Evolutionary conservation across 2,888 invertebrate genomes (phyloP).

Genomic region (Lacanobia oleracea): DNA sequence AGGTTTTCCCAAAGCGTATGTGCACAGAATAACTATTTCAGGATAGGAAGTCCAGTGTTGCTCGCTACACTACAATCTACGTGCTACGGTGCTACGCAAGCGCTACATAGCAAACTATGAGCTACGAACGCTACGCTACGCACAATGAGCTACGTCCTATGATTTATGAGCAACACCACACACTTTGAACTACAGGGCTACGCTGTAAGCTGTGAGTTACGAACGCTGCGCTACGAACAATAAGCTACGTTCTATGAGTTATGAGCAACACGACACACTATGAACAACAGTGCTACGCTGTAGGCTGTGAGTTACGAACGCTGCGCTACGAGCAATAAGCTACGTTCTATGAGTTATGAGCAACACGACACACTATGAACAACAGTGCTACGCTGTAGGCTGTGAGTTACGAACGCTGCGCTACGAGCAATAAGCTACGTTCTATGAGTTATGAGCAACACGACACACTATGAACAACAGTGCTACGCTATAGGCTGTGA

Average conservation of each 20-base stretch:
- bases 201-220: too few species aligned
- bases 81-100: not conserved
- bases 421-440: slow-evolving; percentile 2
- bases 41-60: not conserved
- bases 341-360: slow-evolving; percentile 22
- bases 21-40: not conserved
- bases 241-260: too few species aligned
- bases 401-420: slow-evolving; percentile 9
- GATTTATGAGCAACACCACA: not conserved
- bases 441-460: not conserved
- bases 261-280: too few species aligned
- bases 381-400: too few species aligned
- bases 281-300: too few species aligned
- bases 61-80: not conserved
- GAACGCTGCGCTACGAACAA: not conserved
- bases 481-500: not conserved
- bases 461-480: not conserved
- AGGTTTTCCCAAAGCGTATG: not conserved
- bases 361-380: not conserved
- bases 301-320: too few species aligned
- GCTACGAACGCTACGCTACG: slow-evolving; percentile 17
- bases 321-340: not conserved
- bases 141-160: not conserved
- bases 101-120: too few species aligned
- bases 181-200: not conserved